Evolutionary conservation across 2,113 vertebrate species (phyloP).

Genomic region (Hassar affinis): DNA sequence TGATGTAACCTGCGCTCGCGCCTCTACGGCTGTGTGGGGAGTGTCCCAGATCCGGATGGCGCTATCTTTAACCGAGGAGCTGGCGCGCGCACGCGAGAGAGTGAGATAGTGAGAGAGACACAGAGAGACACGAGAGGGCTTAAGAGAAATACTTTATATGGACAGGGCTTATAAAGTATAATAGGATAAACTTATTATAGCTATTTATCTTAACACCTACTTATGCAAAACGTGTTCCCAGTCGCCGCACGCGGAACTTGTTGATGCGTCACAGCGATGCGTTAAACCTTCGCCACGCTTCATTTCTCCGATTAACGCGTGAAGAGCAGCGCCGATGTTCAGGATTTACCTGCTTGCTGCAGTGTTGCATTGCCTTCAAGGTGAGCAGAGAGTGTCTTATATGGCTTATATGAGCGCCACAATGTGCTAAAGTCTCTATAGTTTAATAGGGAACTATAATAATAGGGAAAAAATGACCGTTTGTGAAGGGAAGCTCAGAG

Average conservation of each 20-base stretch:
- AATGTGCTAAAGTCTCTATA: neutral
- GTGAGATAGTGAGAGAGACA: neutral
- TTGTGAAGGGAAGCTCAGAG: neutral
- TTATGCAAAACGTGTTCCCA: neutral
- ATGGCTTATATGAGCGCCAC: neutral
- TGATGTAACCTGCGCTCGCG: neutral
- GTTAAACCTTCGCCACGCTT: neutral
- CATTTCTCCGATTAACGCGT: neutral
- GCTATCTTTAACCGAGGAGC: slow-evolving; percentile 31
- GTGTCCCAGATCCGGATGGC: slow-evolving; percentile 43
- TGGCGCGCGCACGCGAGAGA: neutral
- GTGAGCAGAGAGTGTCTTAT: slow-evolving; percentile 51
- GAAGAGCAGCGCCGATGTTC: slow-evolving; percentile 22
- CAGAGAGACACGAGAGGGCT: neutral
- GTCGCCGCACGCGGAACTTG: neutral
- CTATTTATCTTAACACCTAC: neutral
- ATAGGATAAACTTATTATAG: no score
- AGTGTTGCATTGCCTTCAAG: slow-evolving; percentile 51
- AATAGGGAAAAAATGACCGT: neutral
- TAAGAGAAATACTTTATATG: neutral
- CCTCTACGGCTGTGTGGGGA: slow-evolving; percentile 18
- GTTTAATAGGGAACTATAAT: neutral
- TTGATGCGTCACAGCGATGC: neutral
- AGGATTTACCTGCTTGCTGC: slow-evolving; percentile 9
- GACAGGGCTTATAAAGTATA: no score